Evolutionary conservation across 2,113 vertebrate genomes (phyloP).

Genomic region (Dasyornis broadbenti): DNA sequence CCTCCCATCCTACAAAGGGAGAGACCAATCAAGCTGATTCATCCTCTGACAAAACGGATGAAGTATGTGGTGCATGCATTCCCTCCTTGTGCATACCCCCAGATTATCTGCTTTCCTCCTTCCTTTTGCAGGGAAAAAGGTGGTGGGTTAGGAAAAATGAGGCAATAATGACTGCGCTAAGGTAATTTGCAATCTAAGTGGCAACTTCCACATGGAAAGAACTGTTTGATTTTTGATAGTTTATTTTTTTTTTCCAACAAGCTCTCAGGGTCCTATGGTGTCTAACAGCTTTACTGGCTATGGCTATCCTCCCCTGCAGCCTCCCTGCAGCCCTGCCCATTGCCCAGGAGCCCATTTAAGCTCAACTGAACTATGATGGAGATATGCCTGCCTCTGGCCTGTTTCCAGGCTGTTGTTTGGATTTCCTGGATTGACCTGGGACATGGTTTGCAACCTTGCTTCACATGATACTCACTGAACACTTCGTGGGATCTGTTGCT

Average conservation of each 20-base stretch:
- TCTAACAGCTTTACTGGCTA: background rate
- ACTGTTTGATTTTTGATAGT: background rate
- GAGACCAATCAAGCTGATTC: background rate
- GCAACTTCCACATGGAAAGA: background rate
- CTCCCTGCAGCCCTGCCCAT: background rate
- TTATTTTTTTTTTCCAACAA: fast-evolving
- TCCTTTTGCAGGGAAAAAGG: background rate
- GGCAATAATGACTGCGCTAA: background rate
- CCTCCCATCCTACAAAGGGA: background rate
- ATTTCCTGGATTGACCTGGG: background rate
- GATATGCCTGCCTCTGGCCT: background rate
- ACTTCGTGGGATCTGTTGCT: background rate
- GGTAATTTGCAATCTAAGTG: background rate
- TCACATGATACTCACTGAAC: background rate
- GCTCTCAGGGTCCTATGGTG: fast-evolving
- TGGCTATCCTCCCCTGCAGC: background rate
- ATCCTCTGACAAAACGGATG: background rate
- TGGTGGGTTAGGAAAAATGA: background rate
- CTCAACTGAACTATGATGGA: fast-evolving
- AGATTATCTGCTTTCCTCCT: background rate
- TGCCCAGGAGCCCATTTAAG: background rate
- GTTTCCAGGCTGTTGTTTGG: background rate
- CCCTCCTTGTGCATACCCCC: fast-evolving
- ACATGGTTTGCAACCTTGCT: background rate
- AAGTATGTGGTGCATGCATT: background rate